These are phyloP conservation scores for Adineta ricciae DNA, from an alignment of 2,888 invertebrate genomes.

Conservation along the genomic window DNA sequence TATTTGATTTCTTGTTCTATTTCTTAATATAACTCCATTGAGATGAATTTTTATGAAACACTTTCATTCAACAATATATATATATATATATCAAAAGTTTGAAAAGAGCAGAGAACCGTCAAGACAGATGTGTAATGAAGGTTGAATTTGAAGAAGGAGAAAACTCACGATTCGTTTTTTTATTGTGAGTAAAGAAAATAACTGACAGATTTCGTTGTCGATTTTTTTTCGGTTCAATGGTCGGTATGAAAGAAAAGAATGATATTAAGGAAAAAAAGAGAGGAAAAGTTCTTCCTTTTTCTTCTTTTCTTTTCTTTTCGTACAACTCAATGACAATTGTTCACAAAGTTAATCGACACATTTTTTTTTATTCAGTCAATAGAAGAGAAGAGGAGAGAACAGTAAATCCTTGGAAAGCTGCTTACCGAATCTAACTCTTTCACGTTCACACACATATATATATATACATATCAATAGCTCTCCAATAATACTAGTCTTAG, in stretches of 20 bases:
- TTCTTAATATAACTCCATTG: background rate
- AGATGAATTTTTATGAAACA: background rate
- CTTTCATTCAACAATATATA: background rate
- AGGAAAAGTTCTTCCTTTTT: background rate
- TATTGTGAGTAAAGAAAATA: background rate
- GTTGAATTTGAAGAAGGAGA: background rate
- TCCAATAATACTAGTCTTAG: background rate
- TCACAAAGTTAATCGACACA: conserved; percentile 12
- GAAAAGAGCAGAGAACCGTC: background rate
- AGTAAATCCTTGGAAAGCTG: conserved; percentile 3
- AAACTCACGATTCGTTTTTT: background rate
- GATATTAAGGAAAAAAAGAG: background rate
- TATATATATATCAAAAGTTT: background rate
- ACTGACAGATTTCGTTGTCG: background rate
- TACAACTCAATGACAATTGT: conserved; percentile 3
- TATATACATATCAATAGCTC: background rate
- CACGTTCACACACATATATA: background rate
- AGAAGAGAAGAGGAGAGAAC: background rate
- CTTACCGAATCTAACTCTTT: background rate
- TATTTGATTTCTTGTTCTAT: background rate
- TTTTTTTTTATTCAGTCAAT: background rate
- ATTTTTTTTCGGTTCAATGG: background rate
- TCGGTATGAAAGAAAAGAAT: background rate
- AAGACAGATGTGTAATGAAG: background rate
- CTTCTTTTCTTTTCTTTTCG: background rate